A percentile compares a stretch with the other conserved stretches of the same genome.
Conservation (phyloP, 1,140 invertebrate genomes). For the Anastatus disparis region DNA sequence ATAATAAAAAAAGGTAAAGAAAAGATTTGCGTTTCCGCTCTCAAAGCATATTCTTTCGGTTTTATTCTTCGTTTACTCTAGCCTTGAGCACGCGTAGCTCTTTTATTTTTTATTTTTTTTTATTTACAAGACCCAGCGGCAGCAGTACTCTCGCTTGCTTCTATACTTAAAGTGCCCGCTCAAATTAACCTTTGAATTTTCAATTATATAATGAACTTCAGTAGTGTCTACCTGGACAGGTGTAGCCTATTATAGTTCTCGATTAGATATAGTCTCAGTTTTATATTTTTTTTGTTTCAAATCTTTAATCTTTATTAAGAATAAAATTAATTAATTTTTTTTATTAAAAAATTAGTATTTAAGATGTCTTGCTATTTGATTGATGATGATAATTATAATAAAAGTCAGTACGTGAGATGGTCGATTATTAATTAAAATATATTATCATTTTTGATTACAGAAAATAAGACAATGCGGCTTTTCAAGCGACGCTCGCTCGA, state of each 20-base stretch:
- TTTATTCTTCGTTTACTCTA: background rate
- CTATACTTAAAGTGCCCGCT: background rate
- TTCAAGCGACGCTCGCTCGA: conserved; percentile 67
- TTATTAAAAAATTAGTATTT: no score
- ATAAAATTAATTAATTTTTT: no score
- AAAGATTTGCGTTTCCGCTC: conserved; percentile 18
- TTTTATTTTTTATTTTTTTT: no score
- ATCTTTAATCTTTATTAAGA: no score
- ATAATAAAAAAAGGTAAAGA: background rate
- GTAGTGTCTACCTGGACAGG: background rate
- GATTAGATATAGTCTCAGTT: no score
- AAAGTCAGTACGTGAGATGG: no score
- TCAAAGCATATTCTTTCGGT: background rate
- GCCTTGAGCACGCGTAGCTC: background rate
- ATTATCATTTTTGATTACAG: conserved; percentile 51
- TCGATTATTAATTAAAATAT: no score
- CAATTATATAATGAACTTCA: background rate
- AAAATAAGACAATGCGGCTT: conserved; percentile 63
- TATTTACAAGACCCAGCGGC: no score
- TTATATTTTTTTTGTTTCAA: no score
- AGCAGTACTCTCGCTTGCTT: background rate
- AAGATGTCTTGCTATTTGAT: no score
- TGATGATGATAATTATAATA: no score
- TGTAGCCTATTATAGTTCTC: background rate
- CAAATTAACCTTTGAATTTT: conserved; percentile 5